Base-by-base conservation (phyloP, 2,888 invertebrate species). In the Anoplius nigerrimus region DNA sequence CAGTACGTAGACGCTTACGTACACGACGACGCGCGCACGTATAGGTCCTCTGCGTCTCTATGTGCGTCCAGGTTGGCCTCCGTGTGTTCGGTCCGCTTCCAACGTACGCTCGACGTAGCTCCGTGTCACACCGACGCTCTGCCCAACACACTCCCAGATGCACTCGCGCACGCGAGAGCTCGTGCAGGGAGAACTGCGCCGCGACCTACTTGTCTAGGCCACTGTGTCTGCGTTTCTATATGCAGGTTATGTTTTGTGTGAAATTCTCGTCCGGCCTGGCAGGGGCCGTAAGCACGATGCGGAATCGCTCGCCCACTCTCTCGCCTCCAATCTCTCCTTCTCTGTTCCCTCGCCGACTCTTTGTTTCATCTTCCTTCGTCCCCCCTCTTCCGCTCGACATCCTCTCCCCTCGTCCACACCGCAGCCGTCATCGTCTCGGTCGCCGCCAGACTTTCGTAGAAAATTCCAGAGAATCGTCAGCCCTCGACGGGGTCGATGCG, bases 131-230 rank as follows among this genome's bases (percentile, higher is more conserved):
- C 11, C 1, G 6, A 34, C 11, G 8, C 4, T 57, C 62, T 16
- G 27, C 18, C 55, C 18, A 55, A 34, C 34, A 55, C 55, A 24
- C 16, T 34, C 34, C 1, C 54, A 54, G 24, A 54, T 18, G 54
- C 54, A 43, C 43, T 66, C 66, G 75, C 75, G 77, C 79, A 79
- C 75, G 78, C 73, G 78, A 76, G 78, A 76, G 72, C 72, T 59
- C 77, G 66, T 65, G 76, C 74, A 77, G 78, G 80, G 80, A 84
- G 83, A 86, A 87, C 82, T 87, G 81, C 87, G 87, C 84, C 83
- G 87, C 84, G 86, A 87, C 87, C 87, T 86, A 87, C 83, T 87
- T 86, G 86, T 87, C 87, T 87, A 87, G 87, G 87, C 87, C 86
- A 84, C 83, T 84, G 82, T 85, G 82, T 83, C 85, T 84, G 75